Evolutionary conservation across 2,797 vertebrate genomes (phyloP).

Genomic region (Momotus momota): DNA sequence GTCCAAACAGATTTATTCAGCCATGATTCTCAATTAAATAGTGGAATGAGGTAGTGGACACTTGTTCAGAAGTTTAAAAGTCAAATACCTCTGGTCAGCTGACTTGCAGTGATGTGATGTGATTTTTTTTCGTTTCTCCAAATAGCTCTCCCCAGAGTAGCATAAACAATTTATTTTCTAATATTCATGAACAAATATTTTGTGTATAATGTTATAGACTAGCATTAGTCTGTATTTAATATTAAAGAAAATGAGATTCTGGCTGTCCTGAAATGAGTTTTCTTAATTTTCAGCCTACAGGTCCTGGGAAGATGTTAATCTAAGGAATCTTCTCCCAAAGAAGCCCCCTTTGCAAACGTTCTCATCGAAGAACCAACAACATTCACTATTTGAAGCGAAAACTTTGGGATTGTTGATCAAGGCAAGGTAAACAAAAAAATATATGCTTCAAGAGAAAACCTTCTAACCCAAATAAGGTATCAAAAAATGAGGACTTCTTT

Average conservation of each 20-base stretch:
- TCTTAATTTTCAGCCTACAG: background rate
- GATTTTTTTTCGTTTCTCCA: background rate
- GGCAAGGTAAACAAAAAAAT: background rate
- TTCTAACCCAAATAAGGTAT: background rate
- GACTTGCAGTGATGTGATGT: background rate
- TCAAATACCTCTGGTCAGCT: background rate
- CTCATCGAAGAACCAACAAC: background rate
- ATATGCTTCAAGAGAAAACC: background rate
- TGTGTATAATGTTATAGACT: background rate
- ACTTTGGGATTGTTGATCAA: background rate
- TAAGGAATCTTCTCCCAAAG: background rate
- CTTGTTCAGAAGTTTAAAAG: background rate
- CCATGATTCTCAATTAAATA: background rate
- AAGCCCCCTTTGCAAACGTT: background rate
- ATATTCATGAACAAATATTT: background rate
- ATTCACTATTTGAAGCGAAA: background rate
- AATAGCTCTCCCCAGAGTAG: background rate
- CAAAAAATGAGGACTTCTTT: background rate
- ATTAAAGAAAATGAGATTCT: background rate
- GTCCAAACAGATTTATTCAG: background rate
- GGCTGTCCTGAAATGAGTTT: background rate
- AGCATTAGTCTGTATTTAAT: background rate
- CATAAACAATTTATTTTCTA: background rate
- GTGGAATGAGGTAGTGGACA: background rate
- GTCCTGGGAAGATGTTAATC: background rate